Percentiles rank a stretch among this genome's conserved stretches.
Evolutionary conservation across 2,888 invertebrate species (phyloP).

Genomic region (Idaea aversata): DNA sequence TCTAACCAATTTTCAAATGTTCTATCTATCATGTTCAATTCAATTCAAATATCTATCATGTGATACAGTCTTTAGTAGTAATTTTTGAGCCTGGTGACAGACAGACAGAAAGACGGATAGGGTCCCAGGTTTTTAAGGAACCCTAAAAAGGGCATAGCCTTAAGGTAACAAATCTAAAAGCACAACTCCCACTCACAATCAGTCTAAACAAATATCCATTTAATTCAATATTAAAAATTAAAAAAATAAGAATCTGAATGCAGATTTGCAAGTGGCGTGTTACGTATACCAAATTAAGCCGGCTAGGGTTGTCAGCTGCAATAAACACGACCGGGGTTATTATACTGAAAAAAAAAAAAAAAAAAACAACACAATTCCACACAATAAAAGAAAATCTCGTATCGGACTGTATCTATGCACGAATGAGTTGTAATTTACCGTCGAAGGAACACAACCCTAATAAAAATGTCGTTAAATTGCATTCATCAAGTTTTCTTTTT

Average conservation of each 20-base stretch:
- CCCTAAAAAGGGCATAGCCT: too few relatives aligned
- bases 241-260: slow-evolving; percentile 12
- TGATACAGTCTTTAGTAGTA: too few relatives aligned
- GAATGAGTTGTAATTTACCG: slow-evolving; percentile 52
- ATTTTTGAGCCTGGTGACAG: too few relatives aligned
- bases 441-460: slow-evolving; percentile 54
- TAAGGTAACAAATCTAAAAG: too few relatives aligned
- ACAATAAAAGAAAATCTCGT: slow-evolving; percentile 43
- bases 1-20: too few relatives aligned
- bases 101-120: too few relatives aligned
- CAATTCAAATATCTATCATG: too few relatives aligned
- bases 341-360: slow-evolving; percentile 33
- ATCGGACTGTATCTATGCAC: slow-evolving; percentile 36
- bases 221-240: neutral
- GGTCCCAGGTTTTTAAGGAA: too few relatives aligned
- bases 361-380: slow-evolving; percentile 33
- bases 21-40: too few relatives aligned
- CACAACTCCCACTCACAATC: too few relatives aligned
- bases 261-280: slow-evolving; percentile 27
- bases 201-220: too few relatives aligned
- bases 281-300: slow-evolving; percentile 31
- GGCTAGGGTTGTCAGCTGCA: slow-evolving; percentile 41
- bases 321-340: slow-evolving; percentile 37
- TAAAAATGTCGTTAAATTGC: slow-evolving; percentile 53
- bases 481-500: slow-evolving; percentile 52